A percentile compares a stretch with the other conserved stretches of the same genome.
Conservation (phyloP, 2,113 vertebrate genomes). For the Laticauda laticaudata region DNA sequence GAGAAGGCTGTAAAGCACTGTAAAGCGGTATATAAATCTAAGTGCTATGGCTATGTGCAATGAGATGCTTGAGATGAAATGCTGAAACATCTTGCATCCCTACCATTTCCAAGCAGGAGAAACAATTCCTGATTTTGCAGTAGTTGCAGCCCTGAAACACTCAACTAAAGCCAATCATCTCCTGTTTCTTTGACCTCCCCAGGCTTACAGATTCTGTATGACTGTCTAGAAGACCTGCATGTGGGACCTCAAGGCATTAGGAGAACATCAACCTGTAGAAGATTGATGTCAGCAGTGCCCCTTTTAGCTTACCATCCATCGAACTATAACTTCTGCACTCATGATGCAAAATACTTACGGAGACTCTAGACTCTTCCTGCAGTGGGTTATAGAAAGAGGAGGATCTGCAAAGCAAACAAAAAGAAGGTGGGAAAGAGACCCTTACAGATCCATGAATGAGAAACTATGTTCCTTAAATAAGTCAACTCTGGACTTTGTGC, state of each 20-base stretch:
- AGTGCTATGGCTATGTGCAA: background rate
- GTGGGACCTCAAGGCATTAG: background rate
- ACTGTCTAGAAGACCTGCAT: background rate
- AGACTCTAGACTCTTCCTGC: slow-evolving; percentile 98
- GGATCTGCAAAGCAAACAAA: slow-evolving; percentile 82
- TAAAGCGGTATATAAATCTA: too few relatives aligned
- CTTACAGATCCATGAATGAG: background rate
- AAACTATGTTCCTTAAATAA: background rate
- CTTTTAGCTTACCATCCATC: background rate
- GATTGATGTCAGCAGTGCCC: background rate
- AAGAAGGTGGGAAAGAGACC: slow-evolving; percentile 52
- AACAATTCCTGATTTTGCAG: background rate
- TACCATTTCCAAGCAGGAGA: background rate
- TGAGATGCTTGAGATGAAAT: background rate
- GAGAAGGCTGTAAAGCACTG: too few relatives aligned
- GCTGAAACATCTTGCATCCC: background rate
- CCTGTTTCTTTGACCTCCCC: background rate
- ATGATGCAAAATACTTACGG: slow-evolving; percentile 84
- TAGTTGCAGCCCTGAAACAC: background rate
- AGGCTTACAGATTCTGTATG: background rate
- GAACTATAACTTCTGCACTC: slow-evolving; percentile 18
- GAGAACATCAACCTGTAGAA: background rate
- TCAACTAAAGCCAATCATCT: background rate
- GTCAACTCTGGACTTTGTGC: background rate
- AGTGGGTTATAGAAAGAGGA: slow-evolving; percentile 98